Evolutionary conservation across 2,888 invertebrate species (phyloP), one percentile per base, ranked within the genome.

Genomic region (Luperina testacea): DNA sequence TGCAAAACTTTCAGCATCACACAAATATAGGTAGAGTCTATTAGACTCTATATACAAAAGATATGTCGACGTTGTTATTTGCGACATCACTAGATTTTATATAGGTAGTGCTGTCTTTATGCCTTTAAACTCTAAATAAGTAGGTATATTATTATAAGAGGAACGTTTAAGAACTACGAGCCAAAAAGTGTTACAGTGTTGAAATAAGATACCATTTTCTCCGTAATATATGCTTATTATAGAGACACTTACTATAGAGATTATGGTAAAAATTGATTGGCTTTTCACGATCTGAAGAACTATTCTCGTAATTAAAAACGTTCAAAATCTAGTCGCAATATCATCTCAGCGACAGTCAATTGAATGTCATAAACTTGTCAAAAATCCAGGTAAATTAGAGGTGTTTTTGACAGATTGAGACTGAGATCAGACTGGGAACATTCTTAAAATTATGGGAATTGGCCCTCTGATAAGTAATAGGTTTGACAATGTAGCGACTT

Each of bases 1-100:
- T 84, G 87, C 87, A 75, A 79, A 84, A 84, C 84, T 84, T 84
- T 83, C 48, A 61, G 38, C 57, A 45, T 76, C 77, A 67, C 65
- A 38, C 65, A 57, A 65, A 51, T 63, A 70, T 48, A 71, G 15
- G 17, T 78, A 48, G 51, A 69, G 20, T 71, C n/a, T 70, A 57
- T 17, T 78, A 57, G 38, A 71, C 13, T 61, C 17, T 67, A 61
- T n/a, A 45, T 64, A 38, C 24, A 11, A 42, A 32, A 32, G 11
- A 74, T 53, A 74, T 51, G n/a, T 71, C 13, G 15, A 57, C 17
- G 3, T 27, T 65, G 24, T 17, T 51, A 75, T 69, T 15, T 63
- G 20, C 15, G 20, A 51, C 5, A 5, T n/a, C 9, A 24, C 20
- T 70, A 1, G 20, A 15, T 11, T n/a, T 57, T 38, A 38, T 65